Evolutionary conservation across 2,888 invertebrate genomes (phyloP).

Genomic region (Amblyteles armatorius): DNA sequence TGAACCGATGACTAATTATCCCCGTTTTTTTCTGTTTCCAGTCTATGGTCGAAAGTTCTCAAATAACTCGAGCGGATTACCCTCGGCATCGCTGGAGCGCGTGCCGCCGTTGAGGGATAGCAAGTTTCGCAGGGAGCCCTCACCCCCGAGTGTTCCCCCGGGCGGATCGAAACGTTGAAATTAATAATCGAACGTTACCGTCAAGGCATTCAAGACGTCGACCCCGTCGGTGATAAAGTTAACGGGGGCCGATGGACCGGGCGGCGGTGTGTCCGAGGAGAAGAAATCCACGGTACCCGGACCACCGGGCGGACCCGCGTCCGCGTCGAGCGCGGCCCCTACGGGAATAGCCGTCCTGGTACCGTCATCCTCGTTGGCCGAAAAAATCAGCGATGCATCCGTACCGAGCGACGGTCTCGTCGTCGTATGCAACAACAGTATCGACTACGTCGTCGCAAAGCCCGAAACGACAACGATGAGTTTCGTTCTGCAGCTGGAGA

Average conservation of each 20-base stretch:
- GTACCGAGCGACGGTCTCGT: constrained; percentile 34
- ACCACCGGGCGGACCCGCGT: constrained; percentile 50
- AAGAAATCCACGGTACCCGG: constrained; percentile 73
- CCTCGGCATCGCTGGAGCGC: constrained; percentile 54
- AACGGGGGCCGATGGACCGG: constrained; percentile 82
- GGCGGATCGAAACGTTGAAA: background rate
- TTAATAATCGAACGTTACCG: constrained; percentile 52
- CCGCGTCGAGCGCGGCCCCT: constrained; percentile 7
- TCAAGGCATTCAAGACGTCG: constrained; percentile 84
- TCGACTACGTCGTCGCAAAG: constrained; percentile 60
- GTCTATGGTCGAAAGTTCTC: constrained; percentile 79
- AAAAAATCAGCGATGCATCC: constrained; percentile 48
- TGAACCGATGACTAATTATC: too few species aligned
- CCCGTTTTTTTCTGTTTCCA: constrained; percentile 73
- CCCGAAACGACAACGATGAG: constrained; percentile 62
- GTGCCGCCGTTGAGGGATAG: constrained; percentile 46
- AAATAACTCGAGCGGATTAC: constrained; percentile 75
- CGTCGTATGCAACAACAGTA: constrained; percentile 19
- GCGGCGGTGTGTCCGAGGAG: constrained; percentile 80
- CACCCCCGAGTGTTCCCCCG: background rate
- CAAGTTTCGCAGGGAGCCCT: too few species aligned
- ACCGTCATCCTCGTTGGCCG: background rate
- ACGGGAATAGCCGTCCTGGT: constrained; percentile 8
- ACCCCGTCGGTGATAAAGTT: constrained; percentile 84
- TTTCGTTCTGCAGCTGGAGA: constrained; percentile 60